Conservation (phyloP, 2,888 invertebrate genomes). For the Sericinus montela region DNA sequence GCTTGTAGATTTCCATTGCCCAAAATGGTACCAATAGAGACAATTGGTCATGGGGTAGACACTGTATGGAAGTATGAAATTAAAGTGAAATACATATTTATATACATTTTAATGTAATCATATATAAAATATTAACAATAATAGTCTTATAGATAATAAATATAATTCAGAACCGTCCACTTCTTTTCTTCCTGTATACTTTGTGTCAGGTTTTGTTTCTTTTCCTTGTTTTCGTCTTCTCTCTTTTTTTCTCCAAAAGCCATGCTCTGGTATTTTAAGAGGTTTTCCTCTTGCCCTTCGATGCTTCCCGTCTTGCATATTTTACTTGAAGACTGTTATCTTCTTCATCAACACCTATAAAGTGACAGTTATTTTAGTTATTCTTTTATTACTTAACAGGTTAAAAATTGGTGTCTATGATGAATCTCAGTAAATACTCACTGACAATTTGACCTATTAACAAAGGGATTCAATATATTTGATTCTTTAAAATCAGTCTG, state of each 20-base stretch:
- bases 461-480: too few relatives aligned
- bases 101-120: background rate
- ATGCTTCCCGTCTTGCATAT: conserved; percentile 81
- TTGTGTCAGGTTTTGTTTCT: conserved; percentile 90
- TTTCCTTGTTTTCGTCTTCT: conserved; percentile 92
- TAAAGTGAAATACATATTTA: conserved; percentile 32
- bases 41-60: conserved; percentile 90
- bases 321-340: conserved; percentile 65
- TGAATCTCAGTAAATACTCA: too few relatives aligned
- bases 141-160: background rate
- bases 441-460: too few relatives aligned
- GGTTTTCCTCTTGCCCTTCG: conserved; percentile 85
- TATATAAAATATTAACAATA: background rate
- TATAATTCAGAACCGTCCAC: conserved; percentile 81
- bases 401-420: too few relatives aligned
- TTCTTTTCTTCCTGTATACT: conserved; percentile 94
- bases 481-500: too few relatives aligned
- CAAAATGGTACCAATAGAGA: conserved; percentile 81
- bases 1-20: conserved; percentile 95
- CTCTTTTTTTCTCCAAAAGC: conserved; percentile 97
- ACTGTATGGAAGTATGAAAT: conserved; percentile 92
- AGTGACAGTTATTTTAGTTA: background rate
- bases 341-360: conserved; percentile 70
- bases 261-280: conserved; percentile 90
- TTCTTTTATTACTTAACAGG: too few relatives aligned